Evolutionary conservation across 30 jellyfish, hydroid and myxozoan species (phyloP), one percentile per base, ranked within the genome.

Genomic region (Pseudorhiza aurosa): DNA sequence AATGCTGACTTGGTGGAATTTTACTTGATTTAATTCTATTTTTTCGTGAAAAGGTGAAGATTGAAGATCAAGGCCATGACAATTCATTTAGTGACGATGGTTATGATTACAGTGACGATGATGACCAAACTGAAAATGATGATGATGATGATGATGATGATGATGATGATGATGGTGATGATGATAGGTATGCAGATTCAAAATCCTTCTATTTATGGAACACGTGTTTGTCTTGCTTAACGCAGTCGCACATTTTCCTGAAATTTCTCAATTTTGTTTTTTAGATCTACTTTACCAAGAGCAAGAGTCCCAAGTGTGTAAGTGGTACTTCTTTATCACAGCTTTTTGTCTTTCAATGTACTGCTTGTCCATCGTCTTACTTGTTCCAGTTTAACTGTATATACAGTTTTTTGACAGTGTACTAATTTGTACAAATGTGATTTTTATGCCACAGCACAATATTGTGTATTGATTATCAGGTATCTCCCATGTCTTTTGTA

Each of bases 241-340:
- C n/a, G n/a, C n/a, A n/a, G n/a, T n/a, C n/a, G n/a, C n/a, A n/a
- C n/a, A n/a, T n/a, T n/a, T n/a, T n/a, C n/a, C n/a, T n/a, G n/a
- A n/a, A n/a, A 1, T 43, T 2, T 46, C 26, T 9, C 8, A 1
- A 24, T 46, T 70, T 46, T 28, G 22, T 25, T 29, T 45, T 46
- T 43, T 46, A 60, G 75, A 8, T n/a, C 7, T 31, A 29, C 46
- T 12, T 14, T 27, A n/a, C n/a, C n/a, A n/a, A n/a, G n/a, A 1
- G 50, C 70, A 6, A 56, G 74, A 68, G 68, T 31, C 3, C 82
- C 82, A 6, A 43, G 69, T 25, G 65, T 68, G 82, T 68, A 42
- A 68, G 82, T 68, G 44, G 46, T 17, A 46, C 6, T 4, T 60
- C 26, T 60, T 29, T 60, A 14, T 27, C 30, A 24, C 19, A 27